Evolutionary conservation across 1,140 invertebrate species (phyloP).

Genomic region (Drosophila saltans): DNA sequence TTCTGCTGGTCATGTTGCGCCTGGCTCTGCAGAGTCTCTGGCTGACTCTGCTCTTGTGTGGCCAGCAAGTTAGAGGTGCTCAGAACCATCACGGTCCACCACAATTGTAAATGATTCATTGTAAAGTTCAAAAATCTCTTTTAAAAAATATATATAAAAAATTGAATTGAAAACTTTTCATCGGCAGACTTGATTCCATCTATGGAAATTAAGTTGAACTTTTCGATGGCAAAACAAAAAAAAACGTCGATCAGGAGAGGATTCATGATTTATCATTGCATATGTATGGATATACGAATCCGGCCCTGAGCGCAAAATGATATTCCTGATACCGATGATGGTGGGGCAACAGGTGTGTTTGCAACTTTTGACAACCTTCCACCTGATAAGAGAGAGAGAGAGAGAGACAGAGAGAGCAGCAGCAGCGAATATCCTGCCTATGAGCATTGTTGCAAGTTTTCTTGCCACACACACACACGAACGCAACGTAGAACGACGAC

Average conservation of each 20-base stretch:
- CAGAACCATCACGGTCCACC: constrained; percentile 61
- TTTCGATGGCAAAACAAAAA: too few relatives aligned
- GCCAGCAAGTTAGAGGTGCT: constrained; percentile 2
- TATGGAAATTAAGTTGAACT: not conserved
- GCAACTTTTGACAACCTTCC: constrained; percentile 9
- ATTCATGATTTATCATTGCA: too few relatives aligned
- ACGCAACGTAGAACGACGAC: constrained; percentile 23
- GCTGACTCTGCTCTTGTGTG: not conserved
- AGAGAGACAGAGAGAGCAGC: not conserved
- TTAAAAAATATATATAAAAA: constrained; percentile 35
- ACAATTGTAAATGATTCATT: constrained; percentile 55
- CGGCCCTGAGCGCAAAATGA: too few relatives aligned
- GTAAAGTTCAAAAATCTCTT: not conserved
- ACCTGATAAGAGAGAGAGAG: not conserved
- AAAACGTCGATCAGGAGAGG: not conserved
- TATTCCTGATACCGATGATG: not conserved
- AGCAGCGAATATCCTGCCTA: not conserved
- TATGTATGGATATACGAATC: too few relatives aligned
- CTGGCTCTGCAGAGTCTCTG: not conserved
- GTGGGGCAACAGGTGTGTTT: not conserved
- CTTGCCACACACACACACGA: constrained; percentile 60
- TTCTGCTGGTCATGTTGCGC: constrained; percentile 1
- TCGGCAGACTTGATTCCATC: not conserved
- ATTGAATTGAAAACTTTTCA: constrained; percentile 17
- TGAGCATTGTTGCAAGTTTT: constrained; percentile 14